Percentiles rank a stretch among this genome's conserved stretches.
phyloP scores from a whole-genome alignment of 2,888 invertebrate species.

The Pharmacophagus antenor region DNA sequence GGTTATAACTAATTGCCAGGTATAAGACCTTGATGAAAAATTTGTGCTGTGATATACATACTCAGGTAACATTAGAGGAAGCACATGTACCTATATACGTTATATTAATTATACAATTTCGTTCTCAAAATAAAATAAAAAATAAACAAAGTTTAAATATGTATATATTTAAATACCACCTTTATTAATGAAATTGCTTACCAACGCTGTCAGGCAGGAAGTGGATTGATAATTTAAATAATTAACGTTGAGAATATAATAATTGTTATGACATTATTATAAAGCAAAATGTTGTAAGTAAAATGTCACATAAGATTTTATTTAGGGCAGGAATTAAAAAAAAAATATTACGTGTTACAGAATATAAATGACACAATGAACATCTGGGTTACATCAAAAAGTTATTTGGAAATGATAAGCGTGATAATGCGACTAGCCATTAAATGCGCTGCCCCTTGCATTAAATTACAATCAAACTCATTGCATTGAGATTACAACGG shows the following conservation, averaged over 20 bases:
- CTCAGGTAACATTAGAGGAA: no score
- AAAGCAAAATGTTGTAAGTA: neutral
- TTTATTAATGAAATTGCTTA: slow-evolving; percentile 16
- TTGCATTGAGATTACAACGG: slow-evolving; percentile 63
- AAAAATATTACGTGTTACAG: neutral
- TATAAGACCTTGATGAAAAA: no score
- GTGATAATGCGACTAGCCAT: slow-evolving; percentile 63
- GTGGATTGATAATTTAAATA: slow-evolving; percentile 1
- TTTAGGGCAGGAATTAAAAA: neutral
- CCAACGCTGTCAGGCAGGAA: neutral
- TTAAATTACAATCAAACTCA: slow-evolving; percentile 68
- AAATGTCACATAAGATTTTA: neutral
- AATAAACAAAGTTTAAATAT: neutral
- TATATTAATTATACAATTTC: neutral
- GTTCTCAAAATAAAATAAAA: neutral
- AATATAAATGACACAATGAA: slow-evolving; percentile 36
- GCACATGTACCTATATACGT: no score
- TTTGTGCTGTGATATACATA: no score
- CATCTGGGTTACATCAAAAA: slow-evolving; percentile 72
- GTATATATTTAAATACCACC: neutral
- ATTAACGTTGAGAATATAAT: neutral
- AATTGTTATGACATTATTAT: neutral
- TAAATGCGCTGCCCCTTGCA: slow-evolving; percentile 67
- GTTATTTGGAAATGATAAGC: slow-evolving; percentile 71
- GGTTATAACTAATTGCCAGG: no score